Evolutionary conservation across 2,113 vertebrate genomes (phyloP), one percentile per base, ranked within the genome.

Genomic region (Tupaia chinensis): DNA sequence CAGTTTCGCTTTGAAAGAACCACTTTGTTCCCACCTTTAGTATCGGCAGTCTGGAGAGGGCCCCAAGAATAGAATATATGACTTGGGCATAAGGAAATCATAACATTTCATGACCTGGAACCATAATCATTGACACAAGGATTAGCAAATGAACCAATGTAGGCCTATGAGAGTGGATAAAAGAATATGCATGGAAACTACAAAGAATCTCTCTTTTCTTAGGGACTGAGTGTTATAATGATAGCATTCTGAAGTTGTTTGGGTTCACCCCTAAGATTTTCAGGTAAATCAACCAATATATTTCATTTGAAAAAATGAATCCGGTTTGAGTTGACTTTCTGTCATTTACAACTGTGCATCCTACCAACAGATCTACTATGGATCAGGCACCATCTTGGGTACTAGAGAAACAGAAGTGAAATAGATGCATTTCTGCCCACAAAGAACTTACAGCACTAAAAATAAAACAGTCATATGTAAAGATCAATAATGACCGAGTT

Each of bases 231-330:
- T 81, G 44, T 27, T 56, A 13, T 63, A 17, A 72, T 20, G 23
- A 82, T 2, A 93, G n/a, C 8, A 85, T 27, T 86, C 13, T 68
- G 11, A 87, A 88, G 65, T 74, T 89, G 58, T 29, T 65, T 63
- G 10, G 23, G 44, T 4, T 77, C 11, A 69, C 6, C 8, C 23
- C 12, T 95, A 20, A 91, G 34, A 68, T 77, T 91, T 95, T 94
- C 72, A 95, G 34, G 65, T 65, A 91, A 92, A 87, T 25, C 63
- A 83, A 90, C 14, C 13, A 94, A 84, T n/a, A 93, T 70, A 23
- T 65, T 68, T n/a, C 27, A 44, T 44, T 53, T 91, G 34, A 25
- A 72, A 89, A 79, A 94, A 61, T 15, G 1, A 70, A 81, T 14
- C 56, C 27, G 73, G 20, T 66, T 56, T 84, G 29, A 87, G 13